These are phyloP conservation scores for Megaceryle alcyon DNA, from an alignment of 2,797 vertebrate species.

Conservation along the genomic window DNA sequence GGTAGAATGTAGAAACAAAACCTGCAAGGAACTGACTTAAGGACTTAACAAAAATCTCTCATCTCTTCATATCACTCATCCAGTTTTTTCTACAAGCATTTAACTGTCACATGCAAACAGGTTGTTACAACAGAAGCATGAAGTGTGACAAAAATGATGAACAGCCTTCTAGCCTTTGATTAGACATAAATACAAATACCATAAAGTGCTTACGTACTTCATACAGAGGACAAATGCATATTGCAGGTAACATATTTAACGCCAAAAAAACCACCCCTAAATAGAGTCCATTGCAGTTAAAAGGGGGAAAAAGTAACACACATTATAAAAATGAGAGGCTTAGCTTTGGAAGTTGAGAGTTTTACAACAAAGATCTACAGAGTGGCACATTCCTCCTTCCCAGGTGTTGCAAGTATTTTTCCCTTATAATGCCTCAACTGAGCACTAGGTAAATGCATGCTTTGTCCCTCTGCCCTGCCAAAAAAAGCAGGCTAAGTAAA, in stretches of 20 bases:
- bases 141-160: background rate
- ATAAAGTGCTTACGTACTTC: background rate
- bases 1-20: background rate
- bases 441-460: background rate
- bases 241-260: background rate
- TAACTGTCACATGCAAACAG: background rate
- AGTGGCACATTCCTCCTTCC: background rate
- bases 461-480: rapidly evolving
- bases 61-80: background rate
- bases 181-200: background rate
- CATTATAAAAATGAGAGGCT: background rate
- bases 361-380: background rate
- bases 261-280: background rate
- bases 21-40: background rate
- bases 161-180: background rate
- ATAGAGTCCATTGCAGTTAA: background rate
- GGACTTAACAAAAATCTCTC: background rate
- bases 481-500: background rate
- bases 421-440: background rate
- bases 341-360: background rate
- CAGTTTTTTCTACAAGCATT: background rate
- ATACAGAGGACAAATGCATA: background rate
- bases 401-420: background rate
- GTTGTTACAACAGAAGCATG: background rate
- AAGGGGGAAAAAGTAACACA: background rate